Percentiles rank a stretch among this genome's conserved stretches.
Evolutionary conservation across 2,888 invertebrate species (phyloP).

Genomic region (Andrena hattorfiana): DNA sequence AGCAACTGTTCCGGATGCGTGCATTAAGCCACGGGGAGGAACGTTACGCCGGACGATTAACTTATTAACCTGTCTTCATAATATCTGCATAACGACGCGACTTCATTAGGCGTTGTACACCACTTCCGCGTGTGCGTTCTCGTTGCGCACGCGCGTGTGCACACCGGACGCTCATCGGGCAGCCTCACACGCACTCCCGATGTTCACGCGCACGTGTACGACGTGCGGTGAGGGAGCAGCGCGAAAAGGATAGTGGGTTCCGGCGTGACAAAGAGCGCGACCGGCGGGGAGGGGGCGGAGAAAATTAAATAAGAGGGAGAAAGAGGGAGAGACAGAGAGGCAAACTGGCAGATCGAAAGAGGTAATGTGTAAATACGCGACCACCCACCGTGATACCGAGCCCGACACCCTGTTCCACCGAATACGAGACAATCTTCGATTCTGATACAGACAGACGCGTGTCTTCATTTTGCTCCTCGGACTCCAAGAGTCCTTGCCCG

Average conservation of each 20-base stretch:
- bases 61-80: slow-evolving; percentile 77
- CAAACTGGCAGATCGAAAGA: slow-evolving; percentile 66
- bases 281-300: neutral
- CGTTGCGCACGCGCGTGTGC: slow-evolving; percentile 1
- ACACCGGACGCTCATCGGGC: slow-evolving; percentile 13
- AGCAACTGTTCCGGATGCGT: slow-evolving; percentile 45
- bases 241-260: slow-evolving; percentile 37
- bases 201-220: slow-evolving; percentile 30
- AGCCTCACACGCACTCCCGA: slow-evolving; percentile 27
- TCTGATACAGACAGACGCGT: slow-evolving; percentile 28
- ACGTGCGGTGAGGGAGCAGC: slow-evolving; percentile 22
- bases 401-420: slow-evolving; percentile 62
- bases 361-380: slow-evolving; percentile 77
- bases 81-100: slow-evolving; percentile 75
- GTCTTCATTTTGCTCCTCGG: slow-evolving; percentile 9
- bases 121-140: slow-evolving; percentile 12
- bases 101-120: slow-evolving; percentile 71
- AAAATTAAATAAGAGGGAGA: slow-evolving; percentile 60
- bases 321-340: slow-evolving; percentile 59
- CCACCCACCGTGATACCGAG: slow-evolving; percentile 77
- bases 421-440: slow-evolving; percentile 63
- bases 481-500: neutral
- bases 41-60: slow-evolving; percentile 67
- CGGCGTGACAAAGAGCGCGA: neutral
- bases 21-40: slow-evolving; percentile 62